Evolutionary conservation across 2,888 invertebrate species (phyloP).

Genomic region (Mythimna ferrago): DNA sequence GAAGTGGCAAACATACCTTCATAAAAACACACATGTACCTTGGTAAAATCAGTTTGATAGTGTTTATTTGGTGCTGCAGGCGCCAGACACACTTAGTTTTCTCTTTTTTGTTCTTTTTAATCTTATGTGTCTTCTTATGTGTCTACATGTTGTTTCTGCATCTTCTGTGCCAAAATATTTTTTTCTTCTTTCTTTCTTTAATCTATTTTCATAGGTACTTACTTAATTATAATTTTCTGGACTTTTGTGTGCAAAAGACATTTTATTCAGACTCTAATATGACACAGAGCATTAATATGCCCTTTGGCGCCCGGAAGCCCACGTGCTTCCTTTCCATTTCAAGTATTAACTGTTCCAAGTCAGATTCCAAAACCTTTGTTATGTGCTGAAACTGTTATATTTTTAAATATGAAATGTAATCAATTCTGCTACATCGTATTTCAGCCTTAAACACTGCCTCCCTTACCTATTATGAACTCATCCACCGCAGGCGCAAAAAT

Average conservation of each 20-base stretch:
- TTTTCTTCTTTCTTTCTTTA: no score
- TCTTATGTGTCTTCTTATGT: no score
- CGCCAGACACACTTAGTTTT: no score
- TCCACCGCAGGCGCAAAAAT: conserved; percentile 1
- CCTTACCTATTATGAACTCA: neutral
- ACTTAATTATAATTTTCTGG: neutral
- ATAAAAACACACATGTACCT: no score
- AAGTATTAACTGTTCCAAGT: neutral
- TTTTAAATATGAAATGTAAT: neutral
- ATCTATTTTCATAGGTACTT: neutral
- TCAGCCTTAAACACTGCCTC: conserved; percentile 1
- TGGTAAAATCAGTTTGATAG: neutral
- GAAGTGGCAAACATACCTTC: no score
- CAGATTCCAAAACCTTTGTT: neutral
- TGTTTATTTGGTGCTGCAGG: no score
- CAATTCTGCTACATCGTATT: neutral
- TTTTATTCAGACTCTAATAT: neutral
- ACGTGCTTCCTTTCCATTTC: no score
- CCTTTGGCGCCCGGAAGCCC: no score
- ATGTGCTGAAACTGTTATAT: neutral
- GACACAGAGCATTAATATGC: no score
- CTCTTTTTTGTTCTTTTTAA: no score
- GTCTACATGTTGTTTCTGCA: no score
- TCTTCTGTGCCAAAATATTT: no score
- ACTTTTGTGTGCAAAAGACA: neutral